Percentiles rank a stretch among this genome's conserved stretches.
Evolutionary conservation across 2,888 invertebrate species (phyloP).

Genomic region (Achlya flavicornis): DNA sequence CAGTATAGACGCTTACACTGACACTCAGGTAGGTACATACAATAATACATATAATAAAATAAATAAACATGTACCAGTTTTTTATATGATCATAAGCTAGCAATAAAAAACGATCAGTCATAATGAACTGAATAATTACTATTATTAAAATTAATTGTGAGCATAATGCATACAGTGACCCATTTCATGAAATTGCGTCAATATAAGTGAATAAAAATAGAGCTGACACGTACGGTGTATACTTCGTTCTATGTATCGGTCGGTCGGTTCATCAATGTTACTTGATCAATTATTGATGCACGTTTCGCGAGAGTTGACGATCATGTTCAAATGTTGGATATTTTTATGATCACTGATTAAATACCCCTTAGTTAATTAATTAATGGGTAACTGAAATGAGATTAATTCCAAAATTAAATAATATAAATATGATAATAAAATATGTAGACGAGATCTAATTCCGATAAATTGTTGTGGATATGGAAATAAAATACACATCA

Average conservation of each 20-base stretch:
- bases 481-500: neutral
- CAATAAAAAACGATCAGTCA: constrained; percentile 22
- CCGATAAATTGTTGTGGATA: neutral
- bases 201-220: constrained; percentile 39
- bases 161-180: constrained; percentile 32
- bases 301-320: neutral
- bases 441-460: neutral
- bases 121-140: constrained; percentile 36
- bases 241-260: too few relatives aligned
- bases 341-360: neutral
- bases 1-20: neutral
- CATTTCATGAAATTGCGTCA: constrained; percentile 36
- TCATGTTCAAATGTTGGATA: neutral
- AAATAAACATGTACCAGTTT: neutral
- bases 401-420: too few relatives aligned
- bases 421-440: neutral
- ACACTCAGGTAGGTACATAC: constrained; percentile 6
- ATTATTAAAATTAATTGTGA: constrained; percentile 45
- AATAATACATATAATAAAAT: constrained; percentile 10
- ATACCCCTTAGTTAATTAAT: neutral
- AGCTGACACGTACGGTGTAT: constrained; percentile 23
- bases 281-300: neutral
- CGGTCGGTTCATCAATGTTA: too few relatives aligned
- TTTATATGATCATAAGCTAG: neutral
- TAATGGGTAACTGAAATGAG: too few relatives aligned